Evolutionary conservation across 2,113 vertebrate species (phyloP), one percentile per base, ranked within the genome.

Genomic region (Athene cunicularia): DNA sequence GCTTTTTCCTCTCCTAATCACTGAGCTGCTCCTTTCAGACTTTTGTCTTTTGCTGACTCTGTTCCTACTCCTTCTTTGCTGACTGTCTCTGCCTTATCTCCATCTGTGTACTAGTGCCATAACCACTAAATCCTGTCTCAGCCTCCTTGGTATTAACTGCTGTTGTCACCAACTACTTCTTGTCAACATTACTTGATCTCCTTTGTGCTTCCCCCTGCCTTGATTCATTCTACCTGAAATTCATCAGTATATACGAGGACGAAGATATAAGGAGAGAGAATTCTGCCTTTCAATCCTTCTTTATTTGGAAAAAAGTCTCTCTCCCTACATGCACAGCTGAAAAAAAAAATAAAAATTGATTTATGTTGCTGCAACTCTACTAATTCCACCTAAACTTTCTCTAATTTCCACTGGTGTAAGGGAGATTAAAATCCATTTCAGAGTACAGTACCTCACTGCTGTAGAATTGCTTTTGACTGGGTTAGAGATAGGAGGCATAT

Each of bases 141-240:
- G 49, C 41, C 74, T 91, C 70, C 56, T 59, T 14, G 53, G 86
- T 26, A 82, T 93, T 95, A 97, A 93, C 80, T 96, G 86, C 90
- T 73, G 62, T 76, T 96, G 95, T 97, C 95, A 91, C 80, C 95
- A 77, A 62, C 80, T 95, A 84, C 73, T 92, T 95, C 93, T 96
- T 94, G 92, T 92, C 90, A 91, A 93, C 90, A n/a, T 79, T 35
- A 20, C 45, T 89, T 62, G 68, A 93, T 92, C 64, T 92, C 50
- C 64, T 92, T 93, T 90, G 87, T 91, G 73, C 80, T 95, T 41
- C 27, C 72, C 66, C 58, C 63, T 87, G 92, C 86, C 89, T 94
- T 81, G 67, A 88, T 86, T 94, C 71, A 73, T 96, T 94, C 81
- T 71, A 70, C 89, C 67, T 71, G 89, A 95, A 96, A 95, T 97